Evolutionary conservation across 1,140 invertebrate genomes (phyloP).

Genomic region (Leptinotarsa lineolata): DNA sequence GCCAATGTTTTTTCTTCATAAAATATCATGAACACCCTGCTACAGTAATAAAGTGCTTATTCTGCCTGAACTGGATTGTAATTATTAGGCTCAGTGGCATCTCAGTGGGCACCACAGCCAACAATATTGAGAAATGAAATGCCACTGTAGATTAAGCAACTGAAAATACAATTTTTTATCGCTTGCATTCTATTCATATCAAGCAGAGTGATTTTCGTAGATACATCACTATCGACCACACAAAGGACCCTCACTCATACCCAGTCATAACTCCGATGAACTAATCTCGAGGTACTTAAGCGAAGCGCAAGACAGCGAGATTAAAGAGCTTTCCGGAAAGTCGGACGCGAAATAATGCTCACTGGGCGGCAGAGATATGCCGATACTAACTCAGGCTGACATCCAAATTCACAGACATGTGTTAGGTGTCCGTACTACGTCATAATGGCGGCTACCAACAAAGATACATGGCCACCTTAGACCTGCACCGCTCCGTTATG

Average conservation of each 20-base stretch:
- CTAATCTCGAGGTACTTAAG: constrained; percentile 54
- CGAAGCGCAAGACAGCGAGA: constrained; percentile 40
- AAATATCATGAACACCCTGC: too few relatives aligned
- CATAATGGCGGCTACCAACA: constrained; percentile 44
- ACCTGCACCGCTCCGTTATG: constrained; percentile 26
- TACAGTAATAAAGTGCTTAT: too few relatives aligned
- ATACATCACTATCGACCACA: too few relatives aligned
- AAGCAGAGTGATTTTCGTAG: too few relatives aligned
- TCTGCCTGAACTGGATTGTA: too few relatives aligned
- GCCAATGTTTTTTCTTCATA: too few relatives aligned
- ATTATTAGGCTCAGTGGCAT: too few relatives aligned
- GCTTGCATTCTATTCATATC: too few relatives aligned
- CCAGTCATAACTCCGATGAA: constrained; percentile 42
- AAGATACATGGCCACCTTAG: constrained; percentile 49
- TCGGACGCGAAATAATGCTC: constrained; percentile 54
- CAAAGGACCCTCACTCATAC: not conserved
- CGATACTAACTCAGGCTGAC: constrained; percentile 57
- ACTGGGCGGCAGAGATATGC: constrained; percentile 54
- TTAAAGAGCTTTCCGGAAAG: constrained; percentile 55
- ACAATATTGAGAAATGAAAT: too few relatives aligned
- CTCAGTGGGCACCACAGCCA: too few relatives aligned
- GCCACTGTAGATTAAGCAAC: too few relatives aligned
- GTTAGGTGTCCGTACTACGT: constrained; percentile 49
- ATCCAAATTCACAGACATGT: constrained; percentile 56
- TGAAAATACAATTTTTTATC: too few relatives aligned